Conservation (phyloP, 1,140 invertebrate genomes). For the Drosophila ananassae region DNA sequence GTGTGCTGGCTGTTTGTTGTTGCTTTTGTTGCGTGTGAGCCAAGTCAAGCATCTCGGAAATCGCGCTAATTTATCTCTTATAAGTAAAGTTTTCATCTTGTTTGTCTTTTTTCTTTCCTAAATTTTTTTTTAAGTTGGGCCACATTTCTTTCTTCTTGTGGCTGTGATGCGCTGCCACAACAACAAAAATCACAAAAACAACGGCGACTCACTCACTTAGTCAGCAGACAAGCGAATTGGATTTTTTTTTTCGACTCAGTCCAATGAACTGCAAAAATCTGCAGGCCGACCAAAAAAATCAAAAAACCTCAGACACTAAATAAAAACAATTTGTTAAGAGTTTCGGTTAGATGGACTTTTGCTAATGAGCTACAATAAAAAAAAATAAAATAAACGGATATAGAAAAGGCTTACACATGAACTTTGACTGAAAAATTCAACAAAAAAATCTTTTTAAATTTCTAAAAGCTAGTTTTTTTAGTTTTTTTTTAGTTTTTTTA, state of each 20-base stretch:
- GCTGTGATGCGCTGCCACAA: slow-evolving; percentile 3
- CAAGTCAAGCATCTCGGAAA: slow-evolving; percentile 56
- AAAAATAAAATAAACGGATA: too few species aligned
- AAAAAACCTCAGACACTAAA: slow-evolving; percentile 3
- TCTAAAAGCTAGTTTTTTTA: too few species aligned
- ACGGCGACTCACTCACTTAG: slow-evolving; percentile 75
- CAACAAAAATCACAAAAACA: slow-evolving; percentile 33
- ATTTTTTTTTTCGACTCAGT: slow-evolving; percentile 49
- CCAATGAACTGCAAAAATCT: slow-evolving; percentile 73
- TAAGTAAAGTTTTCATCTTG: slow-evolving; percentile 59
- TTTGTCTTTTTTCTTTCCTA: slow-evolving; percentile 5
- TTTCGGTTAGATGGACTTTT: slow-evolving; percentile 26
- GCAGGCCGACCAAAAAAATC: slow-evolving; percentile 24
- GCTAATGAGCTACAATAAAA: slow-evolving; percentile 11
- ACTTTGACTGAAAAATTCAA: too few species aligned
- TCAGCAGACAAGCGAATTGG: slow-evolving; percentile 48
- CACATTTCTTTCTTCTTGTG: slow-evolving; percentile 32
- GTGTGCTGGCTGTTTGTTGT: slow-evolving; percentile 16
- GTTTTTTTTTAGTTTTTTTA: too few species aligned
- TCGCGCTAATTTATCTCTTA: slow-evolving; percentile 74
- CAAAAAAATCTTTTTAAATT: too few species aligned
- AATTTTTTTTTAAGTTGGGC: slow-evolving; percentile 22
- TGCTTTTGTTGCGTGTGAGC: slow-evolving; percentile 40
- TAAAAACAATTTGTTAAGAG: slow-evolving; percentile 15
- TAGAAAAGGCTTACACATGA: neutral